phyloP scores from a whole-genome alignment of 2,113 vertebrate genomes.

The Syngnathus floridae region DNA sequence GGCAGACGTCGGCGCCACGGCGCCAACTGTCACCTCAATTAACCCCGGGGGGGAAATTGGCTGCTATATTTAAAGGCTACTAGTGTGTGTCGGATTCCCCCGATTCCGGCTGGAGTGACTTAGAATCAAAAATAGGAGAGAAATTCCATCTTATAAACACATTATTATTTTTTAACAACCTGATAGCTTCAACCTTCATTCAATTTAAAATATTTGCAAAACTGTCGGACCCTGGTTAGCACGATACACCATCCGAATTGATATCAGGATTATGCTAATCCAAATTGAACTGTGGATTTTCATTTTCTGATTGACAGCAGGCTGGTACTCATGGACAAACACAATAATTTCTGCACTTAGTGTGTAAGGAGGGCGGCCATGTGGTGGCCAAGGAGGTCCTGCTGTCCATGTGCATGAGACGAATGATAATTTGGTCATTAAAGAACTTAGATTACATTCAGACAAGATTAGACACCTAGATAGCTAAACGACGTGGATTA shows the following conservation, averaged over 20 bases:
- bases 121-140: not conserved
- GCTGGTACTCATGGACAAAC: not conserved
- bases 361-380: not conserved
- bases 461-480: not conserved
- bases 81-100: not conserved
- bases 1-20: constrained; percentile 5
- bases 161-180: not conserved
- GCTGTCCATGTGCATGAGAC: constrained; percentile 48
- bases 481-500: no score
- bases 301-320: constrained; percentile 25
- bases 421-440: constrained; percentile 66
- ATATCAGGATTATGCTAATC: constrained; percentile 66
- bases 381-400: constrained; percentile 13
- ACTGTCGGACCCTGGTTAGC: constrained; percentile 54
- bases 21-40: constrained; percentile 33
- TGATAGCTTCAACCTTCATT: not conserved
- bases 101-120: not conserved
- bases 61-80: not conserved
- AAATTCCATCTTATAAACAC: not conserved
- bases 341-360: not conserved
- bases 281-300: constrained; percentile 63
- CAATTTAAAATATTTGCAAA: not conserved
- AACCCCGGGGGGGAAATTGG: constrained; percentile 16
- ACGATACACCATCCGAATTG: constrained; percentile 53
- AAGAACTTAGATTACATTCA: constrained; percentile 33